phyloP scores from a whole-genome alignment of 1,140 invertebrate genomes.

The Saxidomus purpurata region DNA sequence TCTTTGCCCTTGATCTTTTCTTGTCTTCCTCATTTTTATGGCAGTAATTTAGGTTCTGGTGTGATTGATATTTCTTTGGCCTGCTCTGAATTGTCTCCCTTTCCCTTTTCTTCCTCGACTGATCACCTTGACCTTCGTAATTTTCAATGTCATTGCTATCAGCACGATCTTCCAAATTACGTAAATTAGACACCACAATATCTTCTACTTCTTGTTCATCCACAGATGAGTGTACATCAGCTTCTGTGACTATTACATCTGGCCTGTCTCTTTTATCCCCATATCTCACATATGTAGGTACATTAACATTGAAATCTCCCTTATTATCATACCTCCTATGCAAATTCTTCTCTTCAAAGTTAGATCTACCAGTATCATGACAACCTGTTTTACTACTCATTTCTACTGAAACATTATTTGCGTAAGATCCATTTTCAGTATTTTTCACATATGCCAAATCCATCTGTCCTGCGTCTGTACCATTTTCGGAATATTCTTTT shows the following conservation, averaged over 20 bases:
- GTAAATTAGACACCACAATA: neutral
- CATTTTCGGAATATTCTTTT: neutral
- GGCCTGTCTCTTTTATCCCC: neutral
- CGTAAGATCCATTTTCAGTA: neutral
- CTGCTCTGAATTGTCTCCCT: neutral
- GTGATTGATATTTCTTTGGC: slow-evolving; percentile 24
- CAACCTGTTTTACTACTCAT: neutral
- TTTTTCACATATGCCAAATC: neutral
- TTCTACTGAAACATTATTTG: no score
- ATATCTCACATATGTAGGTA: neutral
- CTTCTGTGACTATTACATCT: slow-evolving; percentile 47
- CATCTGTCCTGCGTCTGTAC: neutral
- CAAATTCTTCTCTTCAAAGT: neutral
- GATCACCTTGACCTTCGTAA: neutral
- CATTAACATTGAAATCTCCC: neutral
- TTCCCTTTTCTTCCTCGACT: neutral
- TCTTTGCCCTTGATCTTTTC: slow-evolving; percentile 4
- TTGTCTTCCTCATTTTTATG: neutral
- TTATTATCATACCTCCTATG: neutral
- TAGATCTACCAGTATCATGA: neutral
- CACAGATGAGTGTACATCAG: slow-evolving; percentile 35
- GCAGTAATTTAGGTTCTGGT: slow-evolving; percentile 34
- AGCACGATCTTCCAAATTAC: neutral
- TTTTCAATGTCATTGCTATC: neutral
- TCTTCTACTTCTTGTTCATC: slow-evolving; percentile 49